Evolutionary conservation across 2,113 vertebrate genomes (phyloP).

Genomic region (Hymenochirus boettgeri): DNA sequence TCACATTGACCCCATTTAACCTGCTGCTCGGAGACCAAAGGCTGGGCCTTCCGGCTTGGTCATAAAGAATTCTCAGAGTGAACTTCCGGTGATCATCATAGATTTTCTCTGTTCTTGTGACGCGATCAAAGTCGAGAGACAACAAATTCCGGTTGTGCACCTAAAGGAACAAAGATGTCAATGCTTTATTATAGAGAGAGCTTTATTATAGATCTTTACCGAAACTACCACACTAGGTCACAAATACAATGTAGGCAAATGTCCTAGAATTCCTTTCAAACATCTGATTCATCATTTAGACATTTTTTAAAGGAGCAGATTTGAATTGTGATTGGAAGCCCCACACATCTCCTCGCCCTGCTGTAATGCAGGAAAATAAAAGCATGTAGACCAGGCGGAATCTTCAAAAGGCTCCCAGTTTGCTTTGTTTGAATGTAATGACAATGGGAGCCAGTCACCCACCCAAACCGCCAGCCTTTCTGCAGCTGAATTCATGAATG

Average conservation of each 20-base stretch:
- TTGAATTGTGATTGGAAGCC: too few species aligned
- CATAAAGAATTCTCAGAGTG: constrained; percentile 89
- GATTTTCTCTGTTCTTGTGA: constrained; percentile 97
- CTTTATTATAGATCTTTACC: too few species aligned
- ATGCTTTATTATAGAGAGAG: too few species aligned
- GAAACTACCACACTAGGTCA: too few species aligned
- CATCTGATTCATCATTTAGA: too few species aligned
- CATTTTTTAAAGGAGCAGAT: too few species aligned
- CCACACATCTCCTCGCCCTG: too few species aligned
- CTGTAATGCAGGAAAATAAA: too few species aligned
- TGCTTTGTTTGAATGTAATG: not conserved
- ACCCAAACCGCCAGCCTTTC: not conserved
- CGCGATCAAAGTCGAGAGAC: constrained; percentile 92
- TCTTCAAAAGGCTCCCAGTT: not conserved
- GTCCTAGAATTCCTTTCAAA: too few species aligned
- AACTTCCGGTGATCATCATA: constrained; percentile 98
- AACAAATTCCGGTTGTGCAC: constrained; percentile 95
- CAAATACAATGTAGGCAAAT: too few species aligned
- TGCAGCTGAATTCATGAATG: not conserved
- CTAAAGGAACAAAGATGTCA: constrained; percentile 50
- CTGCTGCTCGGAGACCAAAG: constrained; percentile 96
- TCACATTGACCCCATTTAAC: constrained; percentile 91
- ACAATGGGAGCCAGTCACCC: not conserved
- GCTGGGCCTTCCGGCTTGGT: constrained; percentile 85
- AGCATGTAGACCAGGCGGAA: constrained; percentile 1